These are phyloP conservation scores for Genyomyrus donnyi DNA, from an alignment of 2,113 vertebrate species.

Conservation along the genomic window DNA sequence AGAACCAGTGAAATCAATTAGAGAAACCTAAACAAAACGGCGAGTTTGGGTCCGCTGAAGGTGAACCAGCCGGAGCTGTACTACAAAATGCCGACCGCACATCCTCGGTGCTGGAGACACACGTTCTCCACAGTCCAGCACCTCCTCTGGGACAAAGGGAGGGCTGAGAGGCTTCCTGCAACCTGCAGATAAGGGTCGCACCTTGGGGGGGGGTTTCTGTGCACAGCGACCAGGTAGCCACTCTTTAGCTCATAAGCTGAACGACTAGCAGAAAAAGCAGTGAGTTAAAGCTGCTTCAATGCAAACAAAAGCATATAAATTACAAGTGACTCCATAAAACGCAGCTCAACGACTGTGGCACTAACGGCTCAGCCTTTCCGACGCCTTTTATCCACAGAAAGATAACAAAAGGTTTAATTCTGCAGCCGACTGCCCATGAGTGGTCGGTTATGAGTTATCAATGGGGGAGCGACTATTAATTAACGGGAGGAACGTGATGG, in stretches of 20 bases:
- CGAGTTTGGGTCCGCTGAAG: not conserved
- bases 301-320: not conserved
- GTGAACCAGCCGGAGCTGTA: not conserved
- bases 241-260: not conserved
- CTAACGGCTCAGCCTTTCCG: not conserved
- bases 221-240: not conserved
- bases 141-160: conserved; percentile 13
- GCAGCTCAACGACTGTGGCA: not conserved
- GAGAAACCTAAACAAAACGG: not conserved
- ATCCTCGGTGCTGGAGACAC: not conserved
- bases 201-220: not conserved
- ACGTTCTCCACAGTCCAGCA: conserved; percentile 17
- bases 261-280: conserved; percentile 12
- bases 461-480: not conserved
- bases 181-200: conserved; percentile 31
- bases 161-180: conserved; percentile 23
- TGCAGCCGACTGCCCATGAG: not conserved
- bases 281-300: not conserved
- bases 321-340: not conserved
- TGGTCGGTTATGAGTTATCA: not conserved
- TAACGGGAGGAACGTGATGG: not conserved
- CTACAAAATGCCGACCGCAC: not conserved
- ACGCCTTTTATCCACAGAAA: not conserved
- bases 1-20: not conserved
- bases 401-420: not conserved